Conservation (phyloP, 2,797 vertebrate genomes). For the Leucoraja ocellata region DNA sequence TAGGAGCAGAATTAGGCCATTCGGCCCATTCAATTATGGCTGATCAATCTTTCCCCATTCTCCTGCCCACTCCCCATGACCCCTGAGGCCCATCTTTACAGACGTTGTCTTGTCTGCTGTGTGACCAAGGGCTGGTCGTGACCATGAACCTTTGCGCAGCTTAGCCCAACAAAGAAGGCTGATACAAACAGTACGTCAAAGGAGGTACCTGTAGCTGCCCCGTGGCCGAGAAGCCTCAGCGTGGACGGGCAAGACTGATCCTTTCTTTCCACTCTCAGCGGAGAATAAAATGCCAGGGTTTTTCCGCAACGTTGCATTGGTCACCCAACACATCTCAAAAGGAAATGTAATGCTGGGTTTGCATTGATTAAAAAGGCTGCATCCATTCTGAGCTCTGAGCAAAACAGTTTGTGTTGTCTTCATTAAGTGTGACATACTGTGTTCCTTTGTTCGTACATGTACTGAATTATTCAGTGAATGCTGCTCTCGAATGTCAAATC, state of each 20-base stretch:
- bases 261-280: neutral
- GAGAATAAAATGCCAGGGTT: neutral
- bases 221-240: neutral
- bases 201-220: slow-evolving; percentile 15
- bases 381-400: neutral
- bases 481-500: slow-evolving; percentile 31
- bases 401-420: slow-evolving; percentile 1
- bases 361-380: neutral
- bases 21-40: too few relatives aligned
- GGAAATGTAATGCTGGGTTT: neutral
- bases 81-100: too few relatives aligned
- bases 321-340: neutral
- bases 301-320: neutral
- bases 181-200: neutral
- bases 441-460: neutral
- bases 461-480: slow-evolving; percentile 20
- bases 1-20: too few relatives aligned
- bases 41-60: too few relatives aligned
- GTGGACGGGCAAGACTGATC: neutral
- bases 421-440: slow-evolving; percentile 7
- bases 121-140: too few relatives aligned
- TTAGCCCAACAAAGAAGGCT: neutral
- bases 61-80: too few relatives aligned
- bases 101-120: neutral
- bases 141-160: neutral